Evolutionary conservation across 2,888 invertebrate species (phyloP).

Genomic region (Chalcis sispes): DNA sequence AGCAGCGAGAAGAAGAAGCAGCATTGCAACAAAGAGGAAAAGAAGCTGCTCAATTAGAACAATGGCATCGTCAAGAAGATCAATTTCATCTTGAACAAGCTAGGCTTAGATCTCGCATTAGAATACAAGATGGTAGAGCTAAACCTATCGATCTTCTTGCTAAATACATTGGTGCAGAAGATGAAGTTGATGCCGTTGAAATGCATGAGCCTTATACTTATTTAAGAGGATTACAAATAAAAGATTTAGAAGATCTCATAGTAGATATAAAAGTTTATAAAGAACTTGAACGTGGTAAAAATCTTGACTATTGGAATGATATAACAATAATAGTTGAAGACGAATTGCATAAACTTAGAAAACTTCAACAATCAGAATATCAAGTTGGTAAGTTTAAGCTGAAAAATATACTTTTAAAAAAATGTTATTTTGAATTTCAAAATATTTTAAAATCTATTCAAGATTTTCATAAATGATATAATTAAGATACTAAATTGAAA

Average conservation of each 20-base stretch:
- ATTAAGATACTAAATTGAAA: not conserved
- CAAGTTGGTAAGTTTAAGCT: conserved; percentile 76
- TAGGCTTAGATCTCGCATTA: conserved; percentile 92
- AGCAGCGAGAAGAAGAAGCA: conserved; percentile 88
- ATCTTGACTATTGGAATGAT: conserved; percentile 96
- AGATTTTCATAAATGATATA: not conserved
- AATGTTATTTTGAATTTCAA: conserved; percentile 12
- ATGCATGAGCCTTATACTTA: conserved; percentile 99
- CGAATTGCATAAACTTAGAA: conserved; percentile 90
- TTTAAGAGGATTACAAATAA: conserved; percentile 91
- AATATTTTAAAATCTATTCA: not conserved
- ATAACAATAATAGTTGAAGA: conserved; percentile 96
- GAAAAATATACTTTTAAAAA: conserved; percentile 6
- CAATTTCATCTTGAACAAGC: conserved; percentile 98
- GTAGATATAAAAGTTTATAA: conserved; percentile 98
- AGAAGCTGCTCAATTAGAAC: conserved; percentile 92
- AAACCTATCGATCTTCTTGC: conserved; percentile 99
- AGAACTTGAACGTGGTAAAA: conserved; percentile 91
- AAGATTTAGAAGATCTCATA: conserved; percentile 95
- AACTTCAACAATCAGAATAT: conserved; percentile 82
- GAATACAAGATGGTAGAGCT: conserved; percentile 97
- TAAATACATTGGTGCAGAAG: conserved; percentile 95
- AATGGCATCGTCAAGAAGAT: conserved; percentile 98
- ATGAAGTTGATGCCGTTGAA: conserved; percentile 93
- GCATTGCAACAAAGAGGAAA: conserved; percentile 91